Evolutionary conservation across 2,113 vertebrate genomes (phyloP).

Genomic region (Boulengeromyrus knoepffleri): DNA sequence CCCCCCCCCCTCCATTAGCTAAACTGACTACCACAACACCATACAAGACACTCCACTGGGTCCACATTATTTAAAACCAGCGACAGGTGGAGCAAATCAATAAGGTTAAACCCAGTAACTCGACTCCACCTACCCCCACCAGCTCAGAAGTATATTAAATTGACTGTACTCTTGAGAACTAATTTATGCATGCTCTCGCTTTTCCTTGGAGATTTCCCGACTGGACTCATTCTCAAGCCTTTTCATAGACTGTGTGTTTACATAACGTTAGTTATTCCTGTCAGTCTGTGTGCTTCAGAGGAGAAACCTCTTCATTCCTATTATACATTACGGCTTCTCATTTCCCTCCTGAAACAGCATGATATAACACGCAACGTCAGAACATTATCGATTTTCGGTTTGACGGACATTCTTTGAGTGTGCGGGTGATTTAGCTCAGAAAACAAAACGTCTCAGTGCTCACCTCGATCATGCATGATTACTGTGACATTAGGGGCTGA

Average conservation of each 20-base stretch:
- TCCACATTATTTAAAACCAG: neutral
- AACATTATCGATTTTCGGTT: neutral
- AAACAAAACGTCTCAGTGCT: neutral
- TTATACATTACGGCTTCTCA: neutral
- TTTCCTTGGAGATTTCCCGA: neutral
- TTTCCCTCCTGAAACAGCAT: neutral
- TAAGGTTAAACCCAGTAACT: neutral
- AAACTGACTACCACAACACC: neutral
- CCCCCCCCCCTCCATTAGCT: neutral
- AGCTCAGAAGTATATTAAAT: neutral
- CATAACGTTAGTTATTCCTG: neutral
- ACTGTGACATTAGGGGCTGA: constrained; percentile 4
- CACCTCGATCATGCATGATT: neutral
- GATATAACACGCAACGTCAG: neutral
- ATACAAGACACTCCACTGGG: neutral
- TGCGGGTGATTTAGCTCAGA: neutral
- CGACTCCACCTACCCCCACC: neutral
- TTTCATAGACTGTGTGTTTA: neutral
- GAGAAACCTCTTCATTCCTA: neutral
- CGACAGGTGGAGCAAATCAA: neutral
- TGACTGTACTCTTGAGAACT: neutral
- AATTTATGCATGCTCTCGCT: neutral
- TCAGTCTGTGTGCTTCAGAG: neutral
- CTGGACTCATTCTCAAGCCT: neutral
- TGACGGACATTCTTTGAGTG: neutral